Conservation (phyloP, 1,140 invertebrate genomes). For the Drosophila nigromelanica region DNA sequence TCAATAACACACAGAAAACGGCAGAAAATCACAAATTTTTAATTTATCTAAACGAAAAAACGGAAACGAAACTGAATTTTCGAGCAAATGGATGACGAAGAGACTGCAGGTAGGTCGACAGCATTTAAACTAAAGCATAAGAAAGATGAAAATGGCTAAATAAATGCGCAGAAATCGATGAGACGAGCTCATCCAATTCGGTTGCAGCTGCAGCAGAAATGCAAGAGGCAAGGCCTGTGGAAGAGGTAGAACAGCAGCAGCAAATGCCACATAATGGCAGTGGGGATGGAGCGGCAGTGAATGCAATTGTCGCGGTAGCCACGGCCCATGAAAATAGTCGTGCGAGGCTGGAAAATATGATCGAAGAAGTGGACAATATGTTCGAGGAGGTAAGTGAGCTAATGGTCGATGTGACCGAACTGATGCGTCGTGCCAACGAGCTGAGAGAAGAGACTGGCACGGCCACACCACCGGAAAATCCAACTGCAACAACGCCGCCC, state of each 20-base stretch:
- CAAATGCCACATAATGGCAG: neutral
- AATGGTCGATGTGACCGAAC: slow-evolving; percentile 32
- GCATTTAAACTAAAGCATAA: neutral
- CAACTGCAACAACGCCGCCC: neutral
- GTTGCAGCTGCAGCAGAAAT: slow-evolving; percentile 27
- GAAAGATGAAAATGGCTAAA: neutral
- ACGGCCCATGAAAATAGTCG: slow-evolving; percentile 28
- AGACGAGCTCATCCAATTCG: slow-evolving; percentile 19
- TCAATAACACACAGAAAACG: slow-evolving; percentile 31
- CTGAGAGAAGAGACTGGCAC: slow-evolving; percentile 14
- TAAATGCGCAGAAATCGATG: slow-evolving; percentile 60
- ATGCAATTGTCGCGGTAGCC: slow-evolving; percentile 39
- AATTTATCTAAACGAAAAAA: slow-evolving; percentile 4
- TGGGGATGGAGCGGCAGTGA: slow-evolving; percentile 4
- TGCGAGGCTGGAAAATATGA: slow-evolving; percentile 29
- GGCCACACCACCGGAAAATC: neutral
- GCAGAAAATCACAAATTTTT: slow-evolving; percentile 40
- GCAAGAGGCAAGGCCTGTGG: slow-evolving; percentile 9
- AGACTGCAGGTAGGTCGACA: slow-evolving; percentile 41
- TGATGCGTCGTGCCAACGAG: slow-evolving; percentile 28
- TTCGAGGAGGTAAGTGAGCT: slow-evolving; percentile 38
- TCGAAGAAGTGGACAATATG: slow-evolving; percentile 41
- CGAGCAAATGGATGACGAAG: slow-evolving; percentile 62
- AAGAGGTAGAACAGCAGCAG: neutral
- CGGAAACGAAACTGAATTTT: slow-evolving; percentile 11